Evolutionary conservation across 2,888 invertebrate species (phyloP).

Genomic region (Marasmarcha lunaedactyla): DNA sequence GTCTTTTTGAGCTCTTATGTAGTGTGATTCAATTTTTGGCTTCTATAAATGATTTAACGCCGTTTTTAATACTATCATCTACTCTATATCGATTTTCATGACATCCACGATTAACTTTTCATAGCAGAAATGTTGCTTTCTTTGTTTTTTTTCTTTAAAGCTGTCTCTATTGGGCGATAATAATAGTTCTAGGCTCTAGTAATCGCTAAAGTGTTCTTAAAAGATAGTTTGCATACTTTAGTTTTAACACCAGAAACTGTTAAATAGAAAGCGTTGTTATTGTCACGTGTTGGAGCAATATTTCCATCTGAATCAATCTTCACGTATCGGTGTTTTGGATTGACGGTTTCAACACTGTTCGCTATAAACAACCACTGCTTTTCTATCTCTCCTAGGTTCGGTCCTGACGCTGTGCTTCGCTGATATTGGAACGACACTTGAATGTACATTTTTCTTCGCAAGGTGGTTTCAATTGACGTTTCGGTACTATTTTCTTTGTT

Average conservation of each 20-base stretch:
- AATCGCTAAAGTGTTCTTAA: conserved; percentile 14
- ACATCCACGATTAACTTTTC: conserved; percentile 9
- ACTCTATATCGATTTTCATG: conserved; percentile 9
- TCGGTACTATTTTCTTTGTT: conserved; percentile 8
- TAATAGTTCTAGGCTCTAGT: too few relatives aligned
- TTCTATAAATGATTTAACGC: conserved; percentile 9
- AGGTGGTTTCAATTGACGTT: conserved; percentile 8
- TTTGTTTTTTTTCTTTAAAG: conserved; percentile 13
- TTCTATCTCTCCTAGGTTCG: conserved; percentile 8
- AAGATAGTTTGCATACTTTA: conserved; percentile 15
- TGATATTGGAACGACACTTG: conserved; percentile 9
- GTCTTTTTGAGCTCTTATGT: conserved; percentile 11
- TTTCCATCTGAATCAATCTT: conserved; percentile 7
- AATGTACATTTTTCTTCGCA: conserved; percentile 11
- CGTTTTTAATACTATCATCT: conserved; percentile 9
- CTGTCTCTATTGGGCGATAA: conserved; percentile 15
- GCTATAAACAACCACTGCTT: conserved; percentile 7
- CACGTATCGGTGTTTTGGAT: conserved; percentile 6
- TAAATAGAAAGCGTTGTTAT: conserved; percentile 9
- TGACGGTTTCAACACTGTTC: conserved; percentile 4
- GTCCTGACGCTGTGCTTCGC: conserved; percentile 5
- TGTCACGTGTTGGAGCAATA: conserved; percentile 4
- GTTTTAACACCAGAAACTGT: too few relatives aligned
- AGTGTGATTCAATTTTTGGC: conserved; percentile 13
- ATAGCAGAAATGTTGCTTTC: conserved; percentile 5